Evolutionary conservation across 2,888 invertebrate species (phyloP), one percentile per base, ranked within the genome.

Genomic region (Cephus rjabovi): DNA sequence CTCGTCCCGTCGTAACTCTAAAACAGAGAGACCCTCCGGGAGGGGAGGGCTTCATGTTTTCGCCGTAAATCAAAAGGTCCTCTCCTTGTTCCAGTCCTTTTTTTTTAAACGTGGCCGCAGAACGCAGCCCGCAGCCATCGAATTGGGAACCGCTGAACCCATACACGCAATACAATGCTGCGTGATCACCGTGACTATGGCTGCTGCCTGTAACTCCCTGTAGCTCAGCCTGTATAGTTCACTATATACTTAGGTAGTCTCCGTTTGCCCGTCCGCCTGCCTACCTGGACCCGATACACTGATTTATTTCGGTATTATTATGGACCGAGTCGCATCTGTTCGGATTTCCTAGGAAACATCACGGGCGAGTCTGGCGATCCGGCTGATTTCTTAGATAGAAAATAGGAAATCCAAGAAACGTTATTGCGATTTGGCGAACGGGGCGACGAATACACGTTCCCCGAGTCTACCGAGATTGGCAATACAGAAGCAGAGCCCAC

Each of bases 241-340:
- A 34, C 37, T 73, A 34, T 56, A 73, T 73, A 56, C 56, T 31
- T 75, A 73, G 69, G 74, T 69, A 35, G 79, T 68, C 70, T 56
- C 70, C 77, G 77, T 78, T 79, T 79, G 80, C 71, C 12, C 56
- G 23, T 56, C 56, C 9, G 31, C 71, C 71, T 71, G 71, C 71
- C 76, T 78, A 78, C 78, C 78, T 79, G 73, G 69, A 69, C 83
- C 88, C 89, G 89, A 90, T 91, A 89, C 90, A 91, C 89, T 90
- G 90, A 91, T 91, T 91, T 91, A 91, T 91, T 91, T 90, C 88
- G 83, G 88, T 88, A 87, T 89, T 86, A 90, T 89, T 88, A 79
- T 81, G 80, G 80, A 82, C 79, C 80, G 80, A 81, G 86, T 86
- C 85, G 88, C 89, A 89, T 90, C 90, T 90, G 90, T 88, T 87